These are phyloP conservation scores for Odocoileus virginianus DNA, from an alignment of 2,113 vertebrate species.

Conservation along the genomic window DNA sequence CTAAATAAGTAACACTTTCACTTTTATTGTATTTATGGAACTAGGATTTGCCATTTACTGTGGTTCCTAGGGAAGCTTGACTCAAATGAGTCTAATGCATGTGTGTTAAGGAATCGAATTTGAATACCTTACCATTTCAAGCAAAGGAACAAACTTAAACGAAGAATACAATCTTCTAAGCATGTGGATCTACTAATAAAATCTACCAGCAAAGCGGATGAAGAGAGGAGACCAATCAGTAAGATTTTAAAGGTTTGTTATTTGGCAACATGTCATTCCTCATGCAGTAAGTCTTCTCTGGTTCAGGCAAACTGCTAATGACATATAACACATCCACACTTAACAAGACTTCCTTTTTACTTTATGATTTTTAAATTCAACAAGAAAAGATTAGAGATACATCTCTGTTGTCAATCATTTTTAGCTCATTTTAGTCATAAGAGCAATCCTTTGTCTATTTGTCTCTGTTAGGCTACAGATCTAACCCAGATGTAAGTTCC, in stretches of 20 bases:
- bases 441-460: background rate
- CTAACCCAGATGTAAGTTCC: background rate
- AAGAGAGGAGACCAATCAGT: background rate
- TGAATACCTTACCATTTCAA: background rate
- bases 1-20: background rate
- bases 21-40: background rate
- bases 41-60: background rate
- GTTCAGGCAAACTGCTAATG: background rate
- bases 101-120: background rate
- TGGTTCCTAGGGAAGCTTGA: background rate
- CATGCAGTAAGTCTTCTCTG: background rate
- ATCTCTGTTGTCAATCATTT: background rate
- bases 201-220: background rate
- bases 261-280: background rate
- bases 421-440: constrained; percentile 13
- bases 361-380: constrained; percentile 3
- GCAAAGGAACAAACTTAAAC: background rate
- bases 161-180: background rate
- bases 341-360: background rate
- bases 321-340: background rate
- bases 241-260: background rate
- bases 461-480: background rate
- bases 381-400: background rate
- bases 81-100: background rate
- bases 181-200: background rate